Base-by-base conservation (phyloP, 2,113 vertebrate genomes). In the Ophthalmolycus amberensis region DNA sequence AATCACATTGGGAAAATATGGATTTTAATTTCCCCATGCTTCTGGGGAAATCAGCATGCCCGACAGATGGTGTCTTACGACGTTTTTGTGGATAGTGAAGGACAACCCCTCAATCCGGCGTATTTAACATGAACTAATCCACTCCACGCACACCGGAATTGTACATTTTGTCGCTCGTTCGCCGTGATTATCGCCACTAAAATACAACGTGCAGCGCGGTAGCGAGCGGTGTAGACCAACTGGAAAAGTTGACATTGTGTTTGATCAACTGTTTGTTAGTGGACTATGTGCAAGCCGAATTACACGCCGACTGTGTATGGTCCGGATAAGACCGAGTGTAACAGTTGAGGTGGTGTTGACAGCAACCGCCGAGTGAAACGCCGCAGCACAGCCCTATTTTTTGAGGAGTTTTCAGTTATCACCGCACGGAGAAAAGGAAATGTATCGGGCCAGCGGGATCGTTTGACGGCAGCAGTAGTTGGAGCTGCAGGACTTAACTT, bases 221-320 rank as follows among this genome's bases (percentile, higher is more conserved):
- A 7, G 62, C 27, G 44, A 72, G 64, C 63, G 4, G 18, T 40
- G 22, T 3, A 22, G n/a, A 60, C 18, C 44, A n/a, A 64, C 48
- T 60, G 56, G 68, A 79, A 89, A 92, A 91, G 90, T 93, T 90
- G 79, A 68, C 78, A 72, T 83, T 82, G n/a, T 74, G 64, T 77
- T 63, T 63, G 58, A 86, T 75, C 42, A 50, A 72, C 58, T 50
- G 63, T 44, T 42, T 71, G 25, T 40, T 52, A 11, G 29, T 62
- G 18, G 80, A 46, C 52, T 63, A 37, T 0, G 27, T 2, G 9
- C 42, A 46, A 10, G 75, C 81, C 83, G 82, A 87, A 84, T 79
- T 8, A 29, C 0, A 83, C 7, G 4, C 5, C 0, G 58, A 29
- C 14, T 40, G 42, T 50, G 16, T 32, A 0, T 4, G 2, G 16